Evolutionary conservation across 1,140 invertebrate genomes (phyloP).

Genomic region (Ylistrum balloti): DNA sequence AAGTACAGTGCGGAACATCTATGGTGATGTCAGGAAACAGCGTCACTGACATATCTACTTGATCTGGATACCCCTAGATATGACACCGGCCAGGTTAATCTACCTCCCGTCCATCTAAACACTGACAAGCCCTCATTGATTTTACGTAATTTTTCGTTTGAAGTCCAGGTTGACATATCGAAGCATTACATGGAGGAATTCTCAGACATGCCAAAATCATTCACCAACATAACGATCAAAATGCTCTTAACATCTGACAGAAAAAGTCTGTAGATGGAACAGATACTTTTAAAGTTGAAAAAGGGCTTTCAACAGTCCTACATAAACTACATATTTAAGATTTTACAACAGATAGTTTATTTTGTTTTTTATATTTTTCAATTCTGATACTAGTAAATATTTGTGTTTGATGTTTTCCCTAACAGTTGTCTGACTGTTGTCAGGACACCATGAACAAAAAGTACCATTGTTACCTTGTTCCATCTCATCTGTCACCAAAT

Average conservation of each 20-base stretch:
- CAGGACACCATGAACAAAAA: neutral
- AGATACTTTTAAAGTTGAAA: constrained; percentile 36
- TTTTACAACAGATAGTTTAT: neutral
- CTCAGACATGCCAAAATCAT: constrained; percentile 14
- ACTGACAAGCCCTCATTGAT: constrained; percentile 15
- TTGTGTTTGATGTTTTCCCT: neutral
- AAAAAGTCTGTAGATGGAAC: neutral
- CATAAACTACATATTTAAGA: neutral
- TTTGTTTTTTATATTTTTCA: neutral
- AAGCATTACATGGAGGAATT: constrained; percentile 10
- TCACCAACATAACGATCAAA: constrained; percentile 21
- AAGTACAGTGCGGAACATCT: neutral
- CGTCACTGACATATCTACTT: neutral
- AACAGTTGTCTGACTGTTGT: neutral
- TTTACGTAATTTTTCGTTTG: constrained; percentile 1
- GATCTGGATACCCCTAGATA: neutral
- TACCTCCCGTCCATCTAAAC: neutral
- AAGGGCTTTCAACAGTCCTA: neutral
- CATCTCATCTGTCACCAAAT: neutral
- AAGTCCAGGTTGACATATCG: neutral
- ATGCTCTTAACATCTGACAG: constrained; percentile 18
- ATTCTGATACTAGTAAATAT: neutral
- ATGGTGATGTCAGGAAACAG: neutral
- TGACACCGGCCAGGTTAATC: neutral
- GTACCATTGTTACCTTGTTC: neutral